These are phyloP conservation scores for Progne subis DNA, from an alignment of 2,113 vertebrate species.

Conservation along the genomic window DNA sequence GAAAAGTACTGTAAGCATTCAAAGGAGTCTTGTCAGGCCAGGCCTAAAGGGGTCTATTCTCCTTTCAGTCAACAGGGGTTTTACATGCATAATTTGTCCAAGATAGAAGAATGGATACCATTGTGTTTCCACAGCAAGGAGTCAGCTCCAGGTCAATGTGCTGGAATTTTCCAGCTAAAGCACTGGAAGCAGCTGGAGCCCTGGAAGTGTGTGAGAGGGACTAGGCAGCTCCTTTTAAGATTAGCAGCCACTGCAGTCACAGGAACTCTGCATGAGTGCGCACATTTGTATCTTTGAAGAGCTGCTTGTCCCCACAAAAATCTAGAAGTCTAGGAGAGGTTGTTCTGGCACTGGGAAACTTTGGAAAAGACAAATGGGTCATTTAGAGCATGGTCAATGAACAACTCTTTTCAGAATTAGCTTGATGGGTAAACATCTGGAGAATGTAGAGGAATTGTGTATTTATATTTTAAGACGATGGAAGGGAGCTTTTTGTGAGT, in stretches of 20 bases:
- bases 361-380: neutral
- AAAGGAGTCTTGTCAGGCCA: neutral
- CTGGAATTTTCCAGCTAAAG: constrained; percentile 4
- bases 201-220: neutral
- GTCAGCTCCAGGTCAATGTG: neutral
- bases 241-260: neutral
- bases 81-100: neutral
- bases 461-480: neutral
- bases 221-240: neutral
- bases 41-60: neutral
- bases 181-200: neutral
- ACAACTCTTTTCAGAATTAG: neutral
- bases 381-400: neutral
- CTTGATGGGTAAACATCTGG: neutral
- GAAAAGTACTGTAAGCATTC: neutral
- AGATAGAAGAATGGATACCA: neutral
- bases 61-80: neutral
- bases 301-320: neutral
- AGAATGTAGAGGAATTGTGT: neutral
- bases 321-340: neutral
- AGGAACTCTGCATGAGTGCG: neutral
- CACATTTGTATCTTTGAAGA: neutral
- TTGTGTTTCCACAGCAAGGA: neutral
- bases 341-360: neutral
- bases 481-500: neutral